phyloP scores from a whole-genome alignment of 2,888 invertebrate genomes.

The Aromia moschata region DNA sequence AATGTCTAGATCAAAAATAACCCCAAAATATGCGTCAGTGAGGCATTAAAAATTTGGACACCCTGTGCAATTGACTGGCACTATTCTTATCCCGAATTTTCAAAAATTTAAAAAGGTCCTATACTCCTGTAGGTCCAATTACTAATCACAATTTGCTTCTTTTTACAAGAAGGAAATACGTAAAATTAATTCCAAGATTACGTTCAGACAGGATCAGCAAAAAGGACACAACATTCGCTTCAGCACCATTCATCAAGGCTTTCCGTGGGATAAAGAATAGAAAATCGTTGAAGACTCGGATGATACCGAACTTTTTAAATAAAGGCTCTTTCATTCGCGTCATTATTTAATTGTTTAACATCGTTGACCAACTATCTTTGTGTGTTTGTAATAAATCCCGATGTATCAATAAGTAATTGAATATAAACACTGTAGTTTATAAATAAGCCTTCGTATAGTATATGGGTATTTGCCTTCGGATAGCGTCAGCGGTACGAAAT shows the following conservation, averaged over 20 bases:
- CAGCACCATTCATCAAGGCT: slow-evolving; percentile 15
- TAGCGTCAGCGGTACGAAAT: slow-evolving; percentile 21
- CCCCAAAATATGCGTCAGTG: too few species aligned
- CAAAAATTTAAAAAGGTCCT: too few species aligned
- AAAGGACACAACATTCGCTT: slow-evolving; percentile 15
- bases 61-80: too few species aligned
- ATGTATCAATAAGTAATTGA: slow-evolving; percentile 28
- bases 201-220: slow-evolving; percentile 5
- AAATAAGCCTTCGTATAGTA: slow-evolving; percentile 23
- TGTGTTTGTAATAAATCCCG: slow-evolving; percentile 22
- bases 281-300: slow-evolving; percentile 13
- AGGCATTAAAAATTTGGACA: too few species aligned
- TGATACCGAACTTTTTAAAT: slow-evolving; percentile 18
- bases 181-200: slow-evolving; percentile 16
- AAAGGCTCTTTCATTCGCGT: slow-evolving; percentile 13
- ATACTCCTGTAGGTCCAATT: too few species aligned
- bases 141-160: slow-evolving; percentile 15
- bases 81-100: too few species aligned
- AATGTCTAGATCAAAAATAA: too few species aligned
- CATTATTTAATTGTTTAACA: slow-evolving; percentile 24
- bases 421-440: slow-evolving; percentile 27
- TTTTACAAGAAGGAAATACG: slow-evolving; percentile 9
- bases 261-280: slow-evolving; percentile 16
- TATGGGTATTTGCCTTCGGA: slow-evolving; percentile 17
- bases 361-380: slow-evolving; percentile 21